Evolutionary conservation across 2,113 vertebrate genomes (phyloP).

Genomic region (Formicarius rufipectus): DNA sequence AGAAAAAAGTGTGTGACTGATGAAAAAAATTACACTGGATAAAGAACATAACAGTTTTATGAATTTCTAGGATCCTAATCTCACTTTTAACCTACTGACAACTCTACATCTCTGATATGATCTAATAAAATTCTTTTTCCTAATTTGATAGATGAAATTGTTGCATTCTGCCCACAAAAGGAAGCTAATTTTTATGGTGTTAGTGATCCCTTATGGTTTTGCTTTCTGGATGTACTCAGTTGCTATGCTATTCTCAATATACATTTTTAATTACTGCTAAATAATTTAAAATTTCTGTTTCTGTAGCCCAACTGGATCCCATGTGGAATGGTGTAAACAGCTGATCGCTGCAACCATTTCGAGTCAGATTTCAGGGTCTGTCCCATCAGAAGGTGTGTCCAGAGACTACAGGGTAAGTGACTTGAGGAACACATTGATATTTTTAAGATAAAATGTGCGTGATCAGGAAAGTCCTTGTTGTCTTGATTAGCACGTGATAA

Average conservation of each 20-base stretch:
- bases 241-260: background rate
- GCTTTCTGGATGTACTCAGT: background rate
- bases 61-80: background rate
- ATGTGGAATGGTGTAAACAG: constrained; percentile 99
- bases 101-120: background rate
- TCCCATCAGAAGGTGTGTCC: constrained; percentile 78
- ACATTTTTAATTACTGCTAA: background rate
- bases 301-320: constrained; percentile 90
- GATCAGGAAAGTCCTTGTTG: background rate
- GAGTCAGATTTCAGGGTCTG: constrained; percentile 87
- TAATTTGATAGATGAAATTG: background rate
- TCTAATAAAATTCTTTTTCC: background rate
- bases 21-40: background rate
- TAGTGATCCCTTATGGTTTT: background rate
- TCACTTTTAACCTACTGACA: background rate
- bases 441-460: background rate
- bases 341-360: constrained; percentile 98
- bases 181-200: background rate
- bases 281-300: constrained; percentile 21
- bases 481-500: background rate
- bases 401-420: constrained; percentile 87
- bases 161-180: background rate
- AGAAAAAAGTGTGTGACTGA: background rate
- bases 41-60: background rate
- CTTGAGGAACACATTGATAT: background rate